Conservation (phyloP, 2,113 vertebrate genomes). For the Antechinus stuartii region DNA sequence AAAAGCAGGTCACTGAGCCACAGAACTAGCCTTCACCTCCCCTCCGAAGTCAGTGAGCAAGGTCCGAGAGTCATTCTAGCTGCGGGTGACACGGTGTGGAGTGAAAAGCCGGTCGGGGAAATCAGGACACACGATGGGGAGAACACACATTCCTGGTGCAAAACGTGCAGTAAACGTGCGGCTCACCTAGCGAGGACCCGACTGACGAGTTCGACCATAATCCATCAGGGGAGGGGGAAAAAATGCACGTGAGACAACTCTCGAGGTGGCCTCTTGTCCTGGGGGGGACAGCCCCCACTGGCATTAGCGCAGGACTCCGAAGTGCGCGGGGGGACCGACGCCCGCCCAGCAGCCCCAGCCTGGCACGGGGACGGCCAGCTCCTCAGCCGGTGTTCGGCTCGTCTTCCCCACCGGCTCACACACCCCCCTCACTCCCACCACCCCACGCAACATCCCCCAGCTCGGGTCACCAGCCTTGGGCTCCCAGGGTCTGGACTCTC, state of each 20-base stretch:
- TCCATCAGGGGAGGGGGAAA: conserved; percentile 84
- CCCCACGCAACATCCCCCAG: background rate
- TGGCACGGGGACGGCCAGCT: background rate
- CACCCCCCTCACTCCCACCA: too few relatives aligned
- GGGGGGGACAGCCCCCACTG: conserved; percentile 60
- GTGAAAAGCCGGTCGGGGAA: conserved; percentile 87
- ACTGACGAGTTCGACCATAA: conserved; percentile 85
- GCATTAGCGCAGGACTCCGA: background rate
- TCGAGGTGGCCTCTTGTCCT: conserved; percentile 44
- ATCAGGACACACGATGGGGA: conserved; percentile 85
- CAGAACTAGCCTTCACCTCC: conserved; percentile 55
- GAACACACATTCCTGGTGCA: conserved; percentile 88
- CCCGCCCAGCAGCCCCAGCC: too few relatives aligned
- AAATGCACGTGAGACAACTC: conserved; percentile 85
- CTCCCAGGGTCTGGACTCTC: background rate
- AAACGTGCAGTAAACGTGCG: conserved; percentile 89
- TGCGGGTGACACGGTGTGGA: conserved; percentile 85
- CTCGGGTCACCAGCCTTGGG: fast-evolving
- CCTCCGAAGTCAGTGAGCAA: conserved; percentile 76
- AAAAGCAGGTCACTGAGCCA: conserved; percentile 72
- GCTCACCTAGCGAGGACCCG: conserved; percentile 87
- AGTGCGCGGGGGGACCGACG: background rate
- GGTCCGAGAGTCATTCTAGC: conserved; percentile 81
- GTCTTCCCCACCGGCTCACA: background rate
- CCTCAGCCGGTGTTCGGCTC: too few relatives aligned